These are phyloP conservation scores for Dilophus febrilis DNA, from an alignment of 2,888 invertebrate species.

Conservation along the genomic window DNA sequence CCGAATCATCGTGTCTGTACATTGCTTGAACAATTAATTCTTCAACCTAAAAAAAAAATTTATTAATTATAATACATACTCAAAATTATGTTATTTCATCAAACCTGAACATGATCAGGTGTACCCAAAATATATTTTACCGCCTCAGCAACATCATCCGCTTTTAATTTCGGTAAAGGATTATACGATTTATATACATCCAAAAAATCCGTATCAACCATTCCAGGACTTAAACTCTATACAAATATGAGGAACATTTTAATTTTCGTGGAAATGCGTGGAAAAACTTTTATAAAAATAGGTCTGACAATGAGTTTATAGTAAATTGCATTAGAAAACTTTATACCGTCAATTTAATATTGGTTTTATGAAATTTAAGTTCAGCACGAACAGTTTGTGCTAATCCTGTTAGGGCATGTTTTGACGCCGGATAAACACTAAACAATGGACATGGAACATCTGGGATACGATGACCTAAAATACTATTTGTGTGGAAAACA, in stretches of 20 bases:
- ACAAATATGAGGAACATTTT: slow-evolving; percentile 9
- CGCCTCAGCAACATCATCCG: slow-evolving; percentile 43
- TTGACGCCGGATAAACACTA: slow-evolving; percentile 39
- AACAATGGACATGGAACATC: slow-evolving; percentile 33
- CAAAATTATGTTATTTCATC: background rate
- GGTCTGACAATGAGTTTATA: background rate
- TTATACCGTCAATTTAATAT: slow-evolving; percentile 30
- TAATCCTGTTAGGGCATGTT: slow-evolving; percentile 37
- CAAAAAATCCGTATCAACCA: slow-evolving; percentile 37
- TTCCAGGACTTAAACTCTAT: slow-evolving; percentile 45
- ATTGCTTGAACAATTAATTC: slow-evolving; percentile 26
- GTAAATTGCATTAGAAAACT: slow-evolving; percentile 11
- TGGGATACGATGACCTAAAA: slow-evolving; percentile 33
- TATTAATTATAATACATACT: background rate
- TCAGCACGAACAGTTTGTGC: slow-evolving; percentile 40
- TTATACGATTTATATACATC: slow-evolving; percentile 26
- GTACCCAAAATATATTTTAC: slow-evolving; percentile 42
- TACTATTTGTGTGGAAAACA: slow-evolving; percentile 15
- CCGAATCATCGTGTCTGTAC: slow-evolving; percentile 6
- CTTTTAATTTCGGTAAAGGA: slow-evolving; percentile 30
- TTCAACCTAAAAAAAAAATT: slow-evolving; percentile 17
- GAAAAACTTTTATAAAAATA: background rate
- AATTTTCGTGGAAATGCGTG: background rate
- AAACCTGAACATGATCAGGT: slow-evolving; percentile 40
- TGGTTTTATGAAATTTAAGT: slow-evolving; percentile 31